These are phyloP conservation scores for Acrobasis repandana DNA, from an alignment of 2,888 invertebrate genomes.

Conservation along the genomic window DNA sequence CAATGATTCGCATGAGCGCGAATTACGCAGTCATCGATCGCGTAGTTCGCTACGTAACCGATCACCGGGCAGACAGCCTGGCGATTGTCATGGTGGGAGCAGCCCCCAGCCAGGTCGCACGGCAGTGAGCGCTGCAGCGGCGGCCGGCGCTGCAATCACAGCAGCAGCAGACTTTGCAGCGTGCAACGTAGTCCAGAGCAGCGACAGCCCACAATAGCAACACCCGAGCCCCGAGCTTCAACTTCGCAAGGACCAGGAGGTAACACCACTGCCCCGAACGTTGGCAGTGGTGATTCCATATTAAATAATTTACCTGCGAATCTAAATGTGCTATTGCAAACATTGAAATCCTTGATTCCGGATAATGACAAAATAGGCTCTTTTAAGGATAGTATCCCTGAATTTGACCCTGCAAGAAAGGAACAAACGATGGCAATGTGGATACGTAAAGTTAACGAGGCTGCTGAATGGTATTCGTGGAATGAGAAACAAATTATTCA, in stretches of 20 bases:
- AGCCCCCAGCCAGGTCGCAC: no score
- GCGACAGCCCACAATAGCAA: neutral
- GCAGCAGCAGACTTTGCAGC: neutral
- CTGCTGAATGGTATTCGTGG: conserved; percentile 24
- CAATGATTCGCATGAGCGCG: no score
- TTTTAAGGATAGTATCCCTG: conserved; percentile 7
- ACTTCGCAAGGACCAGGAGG: no score
- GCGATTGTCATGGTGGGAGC: no score
- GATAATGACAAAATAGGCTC: conserved; percentile 1
- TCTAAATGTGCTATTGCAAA: neutral
- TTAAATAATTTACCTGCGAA: neutral
- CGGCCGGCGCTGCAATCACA: neutral
- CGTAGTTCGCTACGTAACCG: no score
- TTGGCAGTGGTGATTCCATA: neutral
- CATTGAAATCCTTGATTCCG: neutral
- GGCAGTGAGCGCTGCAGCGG: no score
- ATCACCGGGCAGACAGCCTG: no score
- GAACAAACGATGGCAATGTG: conserved; percentile 15
- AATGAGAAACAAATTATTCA: conserved; percentile 24
- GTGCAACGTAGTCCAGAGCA: neutral
- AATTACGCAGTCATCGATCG: no score
- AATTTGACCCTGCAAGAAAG: conserved; percentile 18
- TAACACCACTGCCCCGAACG: no score
- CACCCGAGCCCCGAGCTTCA: neutral
- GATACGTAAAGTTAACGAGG: conserved; percentile 25